These are phyloP conservation scores for Vulpes lagopus DNA, from an alignment of 2,113 vertebrate species.

Conservation along the genomic window DNA sequence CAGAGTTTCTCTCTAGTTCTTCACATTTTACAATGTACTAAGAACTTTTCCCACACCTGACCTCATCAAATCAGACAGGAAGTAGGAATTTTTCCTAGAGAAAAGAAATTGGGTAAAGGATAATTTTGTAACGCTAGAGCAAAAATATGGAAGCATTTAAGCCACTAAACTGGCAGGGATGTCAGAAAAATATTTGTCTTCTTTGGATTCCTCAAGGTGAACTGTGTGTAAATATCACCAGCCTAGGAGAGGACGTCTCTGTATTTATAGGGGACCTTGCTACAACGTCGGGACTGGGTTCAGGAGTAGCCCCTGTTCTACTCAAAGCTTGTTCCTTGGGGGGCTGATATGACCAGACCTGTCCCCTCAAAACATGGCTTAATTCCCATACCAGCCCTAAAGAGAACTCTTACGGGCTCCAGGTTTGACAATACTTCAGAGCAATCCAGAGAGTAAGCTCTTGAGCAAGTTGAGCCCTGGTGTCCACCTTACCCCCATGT, in stretches of 20 bases:
- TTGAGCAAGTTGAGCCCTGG: neutral
- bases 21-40: neutral
- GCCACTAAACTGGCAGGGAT: neutral
- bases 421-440: neutral
- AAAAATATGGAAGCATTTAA: neutral
- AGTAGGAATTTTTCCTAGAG: neutral
- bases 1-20: neutral
- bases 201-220: neutral
- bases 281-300: neutral
- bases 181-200: neutral
- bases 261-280: neutral
- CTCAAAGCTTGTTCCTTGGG: neutral
- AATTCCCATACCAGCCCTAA: neutral
- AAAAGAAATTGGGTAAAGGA: neutral
- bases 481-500: neutral
- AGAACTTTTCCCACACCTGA: neutral
- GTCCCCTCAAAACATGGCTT: neutral
- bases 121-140: neutral
- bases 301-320: neutral
- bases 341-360: neutral
- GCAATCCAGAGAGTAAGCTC: neutral
- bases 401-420: neutral
- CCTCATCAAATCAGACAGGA: conserved; percentile 21
- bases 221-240: neutral
- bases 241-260: neutral